Evolutionary conservation across 2,797 vertebrate genomes (phyloP).

Genomic region (Alcedo atthis): DNA sequence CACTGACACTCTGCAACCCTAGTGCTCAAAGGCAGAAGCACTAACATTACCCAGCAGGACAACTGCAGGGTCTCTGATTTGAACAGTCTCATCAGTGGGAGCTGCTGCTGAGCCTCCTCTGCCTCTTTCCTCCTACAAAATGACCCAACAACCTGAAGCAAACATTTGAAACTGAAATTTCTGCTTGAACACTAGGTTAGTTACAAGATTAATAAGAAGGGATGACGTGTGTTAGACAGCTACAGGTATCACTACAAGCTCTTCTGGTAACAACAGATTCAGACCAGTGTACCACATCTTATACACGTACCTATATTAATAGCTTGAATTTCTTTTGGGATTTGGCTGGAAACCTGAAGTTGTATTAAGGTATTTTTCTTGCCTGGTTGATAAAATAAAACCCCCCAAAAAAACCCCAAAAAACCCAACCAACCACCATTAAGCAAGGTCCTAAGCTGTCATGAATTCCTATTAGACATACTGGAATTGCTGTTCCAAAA

Average conservation of each 20-base stretch:
- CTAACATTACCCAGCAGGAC: background rate
- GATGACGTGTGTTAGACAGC: background rate
- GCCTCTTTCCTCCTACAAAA: background rate
- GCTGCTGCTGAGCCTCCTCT: background rate
- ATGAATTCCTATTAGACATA: slow-evolving; percentile 15
- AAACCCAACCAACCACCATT: background rate
- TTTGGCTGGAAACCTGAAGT: slow-evolving; percentile 31
- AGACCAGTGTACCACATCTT: background rate
- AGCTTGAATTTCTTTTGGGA: slow-evolving; percentile 9
- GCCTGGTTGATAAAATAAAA: background rate
- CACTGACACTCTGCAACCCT: background rate
- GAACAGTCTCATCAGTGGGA: background rate
- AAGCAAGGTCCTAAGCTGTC: background rate
- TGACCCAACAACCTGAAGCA: background rate
- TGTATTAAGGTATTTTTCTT: slow-evolving; percentile 55
- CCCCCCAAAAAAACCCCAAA: too few species aligned
- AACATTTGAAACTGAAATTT: background rate
- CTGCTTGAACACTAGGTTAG: background rate
- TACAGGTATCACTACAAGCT: background rate
- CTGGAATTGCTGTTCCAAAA: slow-evolving; percentile 17
- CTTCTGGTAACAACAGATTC: background rate
- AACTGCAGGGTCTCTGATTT: background rate
- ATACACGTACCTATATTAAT: background rate
- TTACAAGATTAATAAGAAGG: background rate
- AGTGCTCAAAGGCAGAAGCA: background rate